A percentile compares a stretch with the other conserved stretches of the same genome.
These are phyloP conservation scores for Zingel zingel DNA, from an alignment of 2,113 vertebrate species.

Conservation along the genomic window DNA sequence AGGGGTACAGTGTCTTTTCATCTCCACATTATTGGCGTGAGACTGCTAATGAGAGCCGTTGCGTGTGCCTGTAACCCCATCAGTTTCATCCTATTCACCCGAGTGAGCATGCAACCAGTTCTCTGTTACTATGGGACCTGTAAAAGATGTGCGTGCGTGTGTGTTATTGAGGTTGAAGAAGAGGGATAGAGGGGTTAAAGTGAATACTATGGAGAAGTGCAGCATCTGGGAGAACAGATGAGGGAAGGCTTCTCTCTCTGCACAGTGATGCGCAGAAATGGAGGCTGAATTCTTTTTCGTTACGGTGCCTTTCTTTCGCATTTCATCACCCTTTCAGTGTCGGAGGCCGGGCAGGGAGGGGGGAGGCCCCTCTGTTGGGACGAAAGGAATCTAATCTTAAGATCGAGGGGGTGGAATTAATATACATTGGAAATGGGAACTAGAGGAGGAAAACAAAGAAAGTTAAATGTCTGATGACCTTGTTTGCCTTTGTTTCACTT, in stretches of 20 bases:
- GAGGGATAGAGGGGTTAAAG: slow-evolving; percentile 58
- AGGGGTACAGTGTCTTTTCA: slow-evolving; percentile 63
- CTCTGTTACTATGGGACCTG: slow-evolving; percentile 32
- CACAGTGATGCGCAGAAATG: slow-evolving; percentile 43
- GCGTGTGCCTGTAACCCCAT: slow-evolving; percentile 50
- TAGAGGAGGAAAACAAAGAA: slow-evolving; percentile 58
- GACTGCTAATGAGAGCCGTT: slow-evolving; percentile 73
- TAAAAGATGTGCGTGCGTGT: slow-evolving; percentile 6
- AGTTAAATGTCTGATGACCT: slow-evolving; percentile 71
- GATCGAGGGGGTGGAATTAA: slow-evolving; percentile 72
- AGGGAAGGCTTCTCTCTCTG: slow-evolving; percentile 50
- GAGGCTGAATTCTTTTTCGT: slow-evolving; percentile 35
- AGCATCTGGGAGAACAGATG: slow-evolving; percentile 45
- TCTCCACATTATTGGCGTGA: slow-evolving; percentile 62
- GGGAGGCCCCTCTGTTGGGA: slow-evolving; percentile 54
- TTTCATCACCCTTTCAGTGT: slow-evolving; percentile 72
- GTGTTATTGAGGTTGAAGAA: slow-evolving; percentile 46
- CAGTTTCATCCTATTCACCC: slow-evolving; percentile 53
- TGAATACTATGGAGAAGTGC: slow-evolving; percentile 40
- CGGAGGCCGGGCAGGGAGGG: slow-evolving; percentile 16
- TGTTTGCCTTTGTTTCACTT: slow-evolving; percentile 67
- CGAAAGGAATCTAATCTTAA: slow-evolving; percentile 62
- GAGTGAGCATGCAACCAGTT: slow-evolving; percentile 31
- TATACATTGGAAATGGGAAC: slow-evolving; percentile 59
- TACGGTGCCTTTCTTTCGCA: slow-evolving; percentile 56